These are phyloP conservation scores for Anolis sagrei DNA, from an alignment of 2,113 vertebrate genomes.

Conservation along the genomic window DNA sequence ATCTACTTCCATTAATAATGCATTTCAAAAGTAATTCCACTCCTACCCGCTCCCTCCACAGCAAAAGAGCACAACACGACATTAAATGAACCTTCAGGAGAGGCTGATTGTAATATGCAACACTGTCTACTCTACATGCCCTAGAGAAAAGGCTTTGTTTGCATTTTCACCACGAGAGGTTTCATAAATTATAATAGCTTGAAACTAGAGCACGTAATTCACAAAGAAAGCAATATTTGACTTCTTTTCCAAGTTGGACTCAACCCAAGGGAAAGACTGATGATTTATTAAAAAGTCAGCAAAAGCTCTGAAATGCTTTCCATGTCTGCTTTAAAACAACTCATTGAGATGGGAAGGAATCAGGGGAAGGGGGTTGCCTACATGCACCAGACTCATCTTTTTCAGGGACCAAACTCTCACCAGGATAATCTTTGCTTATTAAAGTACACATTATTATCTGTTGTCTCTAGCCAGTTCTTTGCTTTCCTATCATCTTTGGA, in stretches of 20 bases:
- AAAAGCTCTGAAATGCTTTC: conserved; percentile 16
- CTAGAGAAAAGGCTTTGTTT: conserved; percentile 59
- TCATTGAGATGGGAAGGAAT: conserved; percentile 34
- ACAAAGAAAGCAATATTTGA: conserved; percentile 51
- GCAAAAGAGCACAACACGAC: conserved; percentile 47
- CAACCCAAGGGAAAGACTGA: conserved; percentile 27
- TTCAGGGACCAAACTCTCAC: conserved; percentile 16
- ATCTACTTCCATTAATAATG: conserved; percentile 70
- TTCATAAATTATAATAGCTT: conserved; percentile 70
- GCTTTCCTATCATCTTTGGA: conserved; percentile 12
- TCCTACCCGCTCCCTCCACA: too few relatives aligned
- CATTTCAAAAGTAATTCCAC: conserved; percentile 51
- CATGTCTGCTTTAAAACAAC: conserved; percentile 37
- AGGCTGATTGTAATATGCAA: conserved; percentile 59
- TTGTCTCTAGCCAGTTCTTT: not conserved
- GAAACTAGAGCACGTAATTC: conserved; percentile 69
- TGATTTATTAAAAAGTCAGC: conserved; percentile 45
- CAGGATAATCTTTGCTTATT: conserved; percentile 14
- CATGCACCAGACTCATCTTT: not conserved
- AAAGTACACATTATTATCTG: conserved; percentile 21
- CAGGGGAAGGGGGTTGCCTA: conserved; percentile 16
- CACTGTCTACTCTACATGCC: conserved; percentile 41
- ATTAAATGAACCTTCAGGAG: conserved; percentile 67
- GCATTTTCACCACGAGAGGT: conserved; percentile 63
- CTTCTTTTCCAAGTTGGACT: conserved; percentile 47